Evolutionary conservation across 2,888 invertebrate species (phyloP).

Genomic region (Melanchra persicariae): DNA sequence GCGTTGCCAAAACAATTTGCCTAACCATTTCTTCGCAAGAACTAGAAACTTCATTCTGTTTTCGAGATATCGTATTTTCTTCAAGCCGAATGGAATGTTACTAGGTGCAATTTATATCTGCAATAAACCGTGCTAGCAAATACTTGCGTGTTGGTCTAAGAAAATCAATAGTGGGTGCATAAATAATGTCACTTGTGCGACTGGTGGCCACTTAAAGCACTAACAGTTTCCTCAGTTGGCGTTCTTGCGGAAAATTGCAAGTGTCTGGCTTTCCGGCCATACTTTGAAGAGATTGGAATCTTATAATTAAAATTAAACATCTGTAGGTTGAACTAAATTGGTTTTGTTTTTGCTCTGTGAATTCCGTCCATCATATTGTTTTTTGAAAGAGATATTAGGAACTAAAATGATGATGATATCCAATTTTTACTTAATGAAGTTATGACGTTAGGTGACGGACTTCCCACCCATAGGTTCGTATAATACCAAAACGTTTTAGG

Average conservation of each 20-base stretch:
- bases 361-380: background rate
- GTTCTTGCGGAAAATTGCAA: constrained; percentile 20
- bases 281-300: background rate
- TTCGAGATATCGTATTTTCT: constrained; percentile 1
- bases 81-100: background rate
- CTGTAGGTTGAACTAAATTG: background rate
- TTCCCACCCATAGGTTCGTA: too few relatives aligned
- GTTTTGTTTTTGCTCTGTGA: background rate
- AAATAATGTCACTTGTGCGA: constrained; percentile 34
- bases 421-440: too few relatives aligned
- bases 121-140: background rate
- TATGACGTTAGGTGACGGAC: too few relatives aligned
- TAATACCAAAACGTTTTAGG: too few relatives aligned
- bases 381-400: background rate
- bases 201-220: constrained; percentile 26
- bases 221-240: constrained; percentile 13
- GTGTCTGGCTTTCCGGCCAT: constrained; percentile 14
- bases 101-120: constrained; percentile 9
- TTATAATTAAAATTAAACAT: background rate
- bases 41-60: background rate
- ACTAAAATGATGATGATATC: background rate
- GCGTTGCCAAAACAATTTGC: background rate
- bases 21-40: background rate
- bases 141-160: constrained; percentile 19
- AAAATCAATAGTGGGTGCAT: constrained; percentile 47